Evolutionary conservation across 2,797 vertebrate genomes (phyloP), one percentile per base, ranked within the genome.

Genomic region (Micrastur ruficollis): DNA sequence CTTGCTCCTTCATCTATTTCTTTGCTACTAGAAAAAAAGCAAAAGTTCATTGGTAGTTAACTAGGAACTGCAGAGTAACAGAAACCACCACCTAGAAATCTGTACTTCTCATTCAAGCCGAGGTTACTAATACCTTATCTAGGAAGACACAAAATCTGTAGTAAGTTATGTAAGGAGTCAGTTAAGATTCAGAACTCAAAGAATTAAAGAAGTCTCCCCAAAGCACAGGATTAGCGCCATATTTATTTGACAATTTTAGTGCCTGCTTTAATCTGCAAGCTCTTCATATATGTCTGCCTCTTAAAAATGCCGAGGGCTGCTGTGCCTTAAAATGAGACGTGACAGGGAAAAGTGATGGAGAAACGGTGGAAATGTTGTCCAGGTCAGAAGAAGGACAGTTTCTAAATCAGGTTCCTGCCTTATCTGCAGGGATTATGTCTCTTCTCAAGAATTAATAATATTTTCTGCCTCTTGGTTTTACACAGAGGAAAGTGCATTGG

Each of bases 401-500:
- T 86, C 76, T 86, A 86, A 70, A 84, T 42, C 59, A 73, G 67
- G n/a, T 76, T 86, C n/a, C 49, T 90, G 52, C 13, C 50, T 80
- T 79, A 61, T 14, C 16, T 73, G 31, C 15, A 66, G 67, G 23
- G 19, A 81, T 67, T 72, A 52, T 89, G 36, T 18, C 21, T 93
- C 73, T 74, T 94, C 36, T 70, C 4, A 3, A 73, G 29, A 23
- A 11, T 67, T 82, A 87, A 73, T 91, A 74, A 44, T 80, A 59
- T 93, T 82, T 92, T 76, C 27, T 76, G 27, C 34, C 62, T 90
- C 38, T 42, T 86, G n/a, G 36, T 58, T 95, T 90, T 86, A 34
- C 12, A 31, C 0, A 1, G 40, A 84, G 29, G n/a, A 70, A 14
- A 76, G 59, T 8, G 2, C 1, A 0, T 32, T 82, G 23, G 13